Evolutionary conservation across 2,113 vertebrate species (phyloP), one percentile per base, ranked within the genome.

Genomic region (Pseudorasbora parva): DNA sequence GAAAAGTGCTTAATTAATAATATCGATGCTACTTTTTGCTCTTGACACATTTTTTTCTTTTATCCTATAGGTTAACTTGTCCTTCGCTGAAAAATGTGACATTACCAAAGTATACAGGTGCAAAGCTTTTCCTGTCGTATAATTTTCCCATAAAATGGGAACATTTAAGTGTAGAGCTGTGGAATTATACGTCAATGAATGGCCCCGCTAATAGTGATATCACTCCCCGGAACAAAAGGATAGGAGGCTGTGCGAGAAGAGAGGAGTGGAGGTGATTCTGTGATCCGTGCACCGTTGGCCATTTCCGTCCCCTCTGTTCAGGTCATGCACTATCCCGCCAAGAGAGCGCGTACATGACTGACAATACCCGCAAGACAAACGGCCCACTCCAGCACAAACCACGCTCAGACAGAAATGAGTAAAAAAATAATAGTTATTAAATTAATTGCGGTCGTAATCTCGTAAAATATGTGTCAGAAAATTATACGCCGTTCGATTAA

Each of bases 401-500:
- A 91, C 88, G 92, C 94, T 95, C 95, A 93, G 93, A 88, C 93
- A 88, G 93, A 95, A 93, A 94, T 91, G 92, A 89, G 62, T 90
- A 84, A 92, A 93, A 96, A 97, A 96, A 97, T 95, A 97, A 95
- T 96, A 96, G 96, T 94, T 96, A 95, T 97, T 95, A 97, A 99
- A 99, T 99, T 97, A 97, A 99, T 99, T 95, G 94, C 92, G 82
- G 96, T 90, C 96, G 95, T 96, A 96, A 95, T 95, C 93, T 92
- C 92, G 91, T 96, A 96, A 96, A 97, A 96, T 95, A 95, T 93
- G 93, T 95, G 94, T 94, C 93, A 94, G 96, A 97, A 97, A 97
- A 97, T 97, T 96, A 99, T 94, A 95, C 92, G 95, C 94, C 87
- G 95, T 98, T 99, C 95, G 96, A 99, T 99, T 99, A 98, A 95